Evolutionary conservation across 2,888 invertebrate genomes (phyloP), one percentile per base, ranked within the genome.

Genomic region (Cinara cedri): DNA sequence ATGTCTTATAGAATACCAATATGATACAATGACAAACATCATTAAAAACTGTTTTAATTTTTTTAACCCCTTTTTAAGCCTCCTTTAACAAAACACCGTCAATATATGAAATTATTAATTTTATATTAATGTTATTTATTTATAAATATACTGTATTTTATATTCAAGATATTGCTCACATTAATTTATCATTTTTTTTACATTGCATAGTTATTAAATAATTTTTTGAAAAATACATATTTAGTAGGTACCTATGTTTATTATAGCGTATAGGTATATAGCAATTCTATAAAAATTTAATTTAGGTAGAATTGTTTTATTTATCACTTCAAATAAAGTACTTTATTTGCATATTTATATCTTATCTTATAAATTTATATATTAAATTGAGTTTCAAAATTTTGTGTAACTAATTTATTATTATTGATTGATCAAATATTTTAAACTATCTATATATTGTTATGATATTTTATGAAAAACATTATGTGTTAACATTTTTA

Each of bases 341-440:
- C 19, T 10, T 21, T 34, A 34, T 10, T 21, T 49, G 49, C 19
- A 14, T n/a, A 13, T 49, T 62, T 34, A 10, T 74, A 63, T 74
- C 62, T 51, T 51, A 74, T 74, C 72, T 57, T 72, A 24, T 44
- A 51, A 49, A 13, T 54, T 44, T 11, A 46, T 68, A 26, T n/a
- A 68, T 14, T 46, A 54, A 44, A 54, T 6, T 76, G 16, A 3
- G 9, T 57, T 46, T 76, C 11, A 11, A 24, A 54, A 46, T 44
- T 26, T 11, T 57, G 24, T 6, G 14, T 66, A 14, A 34, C 21
- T 16, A 16, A 26, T 57, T 46, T 42, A 10, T 74, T 63, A 19
- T 74, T 74, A 4, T 34, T 34, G 34, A 34, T 34, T 34, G 3
- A 34, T 34, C 34, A 34, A 34, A 34, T 6, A 4, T 34, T 3